Evolutionary conservation across 2,797 vertebrate genomes (phyloP).

Genomic region (Spinus pinus): DNA sequence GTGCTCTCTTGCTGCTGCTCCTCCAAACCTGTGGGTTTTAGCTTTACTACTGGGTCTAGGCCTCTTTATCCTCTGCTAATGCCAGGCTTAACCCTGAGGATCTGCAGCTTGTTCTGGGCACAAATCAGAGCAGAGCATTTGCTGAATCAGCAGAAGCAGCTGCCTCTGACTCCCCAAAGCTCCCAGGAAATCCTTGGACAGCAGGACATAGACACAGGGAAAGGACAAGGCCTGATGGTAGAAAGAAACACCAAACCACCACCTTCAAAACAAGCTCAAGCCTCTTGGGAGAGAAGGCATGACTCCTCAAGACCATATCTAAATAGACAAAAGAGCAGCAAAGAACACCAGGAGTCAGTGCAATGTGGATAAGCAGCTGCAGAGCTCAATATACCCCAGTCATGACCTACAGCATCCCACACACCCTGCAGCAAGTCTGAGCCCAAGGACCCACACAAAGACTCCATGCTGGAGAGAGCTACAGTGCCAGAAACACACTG

Average conservation of each 20-base stretch:
- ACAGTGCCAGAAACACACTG: not conserved
- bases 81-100: constrained; percentile 27
- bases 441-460: accelerated
- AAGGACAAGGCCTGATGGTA: not conserved
- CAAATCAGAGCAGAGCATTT: not conserved
- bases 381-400: accelerated
- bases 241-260: not conserved
- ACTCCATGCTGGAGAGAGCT: not conserved
- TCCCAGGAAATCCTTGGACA: not conserved
- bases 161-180: not conserved
- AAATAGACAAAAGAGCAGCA: not conserved
- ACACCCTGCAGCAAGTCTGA: not conserved
- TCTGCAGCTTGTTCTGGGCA: not conserved
- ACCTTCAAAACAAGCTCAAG: not conserved
- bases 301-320: not conserved
- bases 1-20: not conserved
- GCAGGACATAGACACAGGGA: not conserved
- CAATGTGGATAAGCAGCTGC: not conserved
- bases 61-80: constrained; percentile 37
- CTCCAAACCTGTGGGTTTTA: not conserved
- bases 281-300: not conserved
- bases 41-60: not conserved
- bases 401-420: not conserved
- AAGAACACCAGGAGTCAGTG: not conserved
- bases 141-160: not conserved